Evolutionary conservation across 2,888 invertebrate genomes (phyloP).

Genomic region (Acheta domesticus): DNA sequence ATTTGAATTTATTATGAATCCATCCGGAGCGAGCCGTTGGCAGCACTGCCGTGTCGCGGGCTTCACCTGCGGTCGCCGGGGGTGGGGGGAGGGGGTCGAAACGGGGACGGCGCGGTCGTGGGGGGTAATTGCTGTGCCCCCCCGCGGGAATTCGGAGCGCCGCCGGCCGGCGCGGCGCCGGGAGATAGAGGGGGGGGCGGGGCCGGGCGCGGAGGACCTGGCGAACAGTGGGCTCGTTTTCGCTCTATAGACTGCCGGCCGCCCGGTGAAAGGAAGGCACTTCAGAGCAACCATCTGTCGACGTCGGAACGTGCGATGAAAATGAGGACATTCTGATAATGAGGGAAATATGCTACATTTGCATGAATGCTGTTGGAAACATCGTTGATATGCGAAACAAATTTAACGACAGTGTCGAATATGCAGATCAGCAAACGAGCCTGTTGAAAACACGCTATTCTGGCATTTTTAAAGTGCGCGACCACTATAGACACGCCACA

Average conservation of each 20-base stretch:
- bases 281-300: background rate
- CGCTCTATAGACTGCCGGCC: no score
- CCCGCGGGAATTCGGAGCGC: background rate
- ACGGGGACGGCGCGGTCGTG: background rate
- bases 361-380: background rate
- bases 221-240: no score
- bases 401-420: slow-evolving; percentile 9
- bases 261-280: background rate
- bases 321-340: slow-evolving; percentile 4
- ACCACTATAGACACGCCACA: no score
- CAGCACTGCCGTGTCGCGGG: background rate
- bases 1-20: slow-evolving; percentile 9
- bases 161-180: no score
- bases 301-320: background rate
- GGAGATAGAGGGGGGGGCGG: no score
- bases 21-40: background rate
- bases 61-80: background rate
- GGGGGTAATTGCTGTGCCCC: background rate
- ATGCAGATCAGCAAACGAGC: slow-evolving; percentile 1
- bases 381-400: slow-evolving; percentile 2
- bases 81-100: background rate
- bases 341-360: background rate
- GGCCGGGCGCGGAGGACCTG: no score
- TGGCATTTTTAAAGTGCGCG: no score
- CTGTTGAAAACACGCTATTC: background rate